Evolutionary conservation across 30 jellyfish, hydroid and myxozoan genomes (phyloP).

Genomic region (Chironex yamaguchii): DNA sequence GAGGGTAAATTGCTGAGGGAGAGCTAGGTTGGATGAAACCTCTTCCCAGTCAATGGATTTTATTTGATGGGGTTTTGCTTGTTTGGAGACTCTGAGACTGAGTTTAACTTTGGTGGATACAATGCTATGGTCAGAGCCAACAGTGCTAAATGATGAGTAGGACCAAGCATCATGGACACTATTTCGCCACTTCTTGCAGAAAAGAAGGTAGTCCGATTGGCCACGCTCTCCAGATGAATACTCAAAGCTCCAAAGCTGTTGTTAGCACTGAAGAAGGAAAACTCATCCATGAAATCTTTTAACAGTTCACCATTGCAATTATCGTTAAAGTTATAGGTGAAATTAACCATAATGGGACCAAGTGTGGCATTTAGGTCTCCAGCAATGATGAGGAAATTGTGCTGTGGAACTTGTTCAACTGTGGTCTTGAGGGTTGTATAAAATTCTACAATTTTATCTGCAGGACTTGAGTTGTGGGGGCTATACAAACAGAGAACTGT

Average conservation of each 20-base stretch:
- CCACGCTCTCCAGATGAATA: constrained; percentile 24
- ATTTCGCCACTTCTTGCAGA: constrained; percentile 2
- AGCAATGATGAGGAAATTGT: background rate
- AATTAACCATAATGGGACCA: background rate
- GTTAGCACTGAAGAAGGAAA: background rate
- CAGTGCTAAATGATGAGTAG: constrained; percentile 10
- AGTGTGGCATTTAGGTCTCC: background rate
- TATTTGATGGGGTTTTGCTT: background rate
- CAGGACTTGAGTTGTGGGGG: background rate
- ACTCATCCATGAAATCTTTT: background rate
- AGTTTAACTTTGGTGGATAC: constrained; percentile 14
- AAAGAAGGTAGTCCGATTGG: constrained; percentile 10
- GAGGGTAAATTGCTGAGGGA: background rate
- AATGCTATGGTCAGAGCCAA: constrained; percentile 33
- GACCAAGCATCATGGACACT: background rate
- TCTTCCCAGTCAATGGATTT: background rate
- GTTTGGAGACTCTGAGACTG: constrained; percentile 1
- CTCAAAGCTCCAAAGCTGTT: constrained; percentile 16
- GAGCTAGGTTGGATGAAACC: background rate
- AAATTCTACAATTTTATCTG: background rate
- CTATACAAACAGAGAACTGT: background rate
- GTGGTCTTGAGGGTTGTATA: background rate
- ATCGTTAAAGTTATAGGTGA: background rate
- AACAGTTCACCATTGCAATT: background rate
- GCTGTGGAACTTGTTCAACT: background rate